Conservation (phyloP, 2,797 vertebrate genomes). For the Adelosebastes latens region DNA sequence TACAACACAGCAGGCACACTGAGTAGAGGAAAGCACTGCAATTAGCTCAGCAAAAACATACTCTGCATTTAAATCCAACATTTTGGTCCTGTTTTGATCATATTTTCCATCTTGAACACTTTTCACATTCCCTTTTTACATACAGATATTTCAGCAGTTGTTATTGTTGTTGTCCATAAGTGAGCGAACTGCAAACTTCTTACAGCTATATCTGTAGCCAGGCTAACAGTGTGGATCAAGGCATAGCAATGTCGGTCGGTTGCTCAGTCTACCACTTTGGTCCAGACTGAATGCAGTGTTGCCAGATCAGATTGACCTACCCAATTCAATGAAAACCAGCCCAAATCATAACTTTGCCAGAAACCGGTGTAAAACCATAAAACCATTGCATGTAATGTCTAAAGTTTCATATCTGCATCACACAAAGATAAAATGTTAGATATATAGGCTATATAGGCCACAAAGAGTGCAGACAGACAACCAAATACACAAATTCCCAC, state of each 20-base stretch:
- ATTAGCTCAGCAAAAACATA: not conserved
- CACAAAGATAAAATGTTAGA: no score
- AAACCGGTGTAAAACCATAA: no score
- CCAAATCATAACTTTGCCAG: no score
- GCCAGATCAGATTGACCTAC: no score
- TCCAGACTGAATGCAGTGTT: no score
- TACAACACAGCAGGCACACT: not conserved
- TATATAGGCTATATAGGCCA: no score
- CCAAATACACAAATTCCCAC: no score
- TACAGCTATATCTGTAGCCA: not conserved
- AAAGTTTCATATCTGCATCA: no score
- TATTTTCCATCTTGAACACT: not conserved
- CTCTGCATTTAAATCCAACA: not conserved
- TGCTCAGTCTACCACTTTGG: not conserved
- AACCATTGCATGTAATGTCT: no score
- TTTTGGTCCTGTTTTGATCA: not conserved
- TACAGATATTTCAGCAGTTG: not conserved
- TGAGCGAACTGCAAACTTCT: not conserved
- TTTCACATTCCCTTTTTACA: not conserved
- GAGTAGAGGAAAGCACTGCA: conserved; percentile 1
- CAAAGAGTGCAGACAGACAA: no score
- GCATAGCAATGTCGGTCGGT: not conserved
- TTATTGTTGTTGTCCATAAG: not conserved
- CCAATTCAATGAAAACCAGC: no score
- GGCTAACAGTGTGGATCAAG: not conserved